These are phyloP conservation scores for Malachius bipustulatus DNA, from an alignment of 2,888 invertebrate genomes.

Conservation along the genomic window DNA sequence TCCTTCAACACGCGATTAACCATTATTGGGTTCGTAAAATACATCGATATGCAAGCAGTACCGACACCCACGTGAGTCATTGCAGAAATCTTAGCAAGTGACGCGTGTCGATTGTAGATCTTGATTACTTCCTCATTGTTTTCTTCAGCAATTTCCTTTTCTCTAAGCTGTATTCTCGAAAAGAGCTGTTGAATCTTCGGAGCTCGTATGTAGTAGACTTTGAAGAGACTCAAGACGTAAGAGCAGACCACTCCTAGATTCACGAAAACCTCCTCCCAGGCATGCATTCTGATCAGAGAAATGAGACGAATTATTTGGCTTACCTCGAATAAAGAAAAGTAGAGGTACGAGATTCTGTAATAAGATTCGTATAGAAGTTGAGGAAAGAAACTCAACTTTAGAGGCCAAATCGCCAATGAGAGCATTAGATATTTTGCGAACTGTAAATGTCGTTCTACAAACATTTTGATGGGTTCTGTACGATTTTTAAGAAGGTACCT, in stretches of 20 bases:
- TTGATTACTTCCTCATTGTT: neutral
- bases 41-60: neutral
- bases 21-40: neutral
- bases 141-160: neutral
- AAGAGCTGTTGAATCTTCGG: neutral
- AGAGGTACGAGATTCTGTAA: neutral
- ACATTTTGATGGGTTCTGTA: no score
- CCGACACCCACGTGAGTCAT: neutral
- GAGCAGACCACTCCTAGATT: neutral
- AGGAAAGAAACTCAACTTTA: neutral
- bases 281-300: neutral
- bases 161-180: neutral
- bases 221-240: conserved; percentile 2
- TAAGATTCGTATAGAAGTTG: neutral
- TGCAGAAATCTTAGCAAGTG: neutral
- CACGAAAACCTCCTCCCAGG: neutral
- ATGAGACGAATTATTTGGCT: neutral
- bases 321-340: neutral
- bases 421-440: neutral
- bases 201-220: neutral
- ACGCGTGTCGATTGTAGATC: neutral
- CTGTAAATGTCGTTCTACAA: neutral
- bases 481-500: no score
- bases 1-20: neutral
- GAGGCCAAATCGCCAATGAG: neutral